Evolutionary conservation across 2,888 invertebrate genomes (phyloP).

Genomic region (Drosophila niveifrons): DNA sequence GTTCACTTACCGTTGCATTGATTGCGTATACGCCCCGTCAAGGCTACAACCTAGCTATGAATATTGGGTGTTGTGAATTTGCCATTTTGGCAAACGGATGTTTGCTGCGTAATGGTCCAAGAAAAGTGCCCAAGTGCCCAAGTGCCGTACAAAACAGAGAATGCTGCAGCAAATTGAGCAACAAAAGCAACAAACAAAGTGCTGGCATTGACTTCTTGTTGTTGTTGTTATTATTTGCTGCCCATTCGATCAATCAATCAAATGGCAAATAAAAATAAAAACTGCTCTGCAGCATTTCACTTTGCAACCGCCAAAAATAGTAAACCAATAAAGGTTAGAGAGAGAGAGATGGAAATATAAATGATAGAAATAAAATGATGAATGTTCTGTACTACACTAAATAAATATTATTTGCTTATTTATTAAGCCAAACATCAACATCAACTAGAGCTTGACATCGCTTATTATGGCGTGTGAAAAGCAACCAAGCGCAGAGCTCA

Average conservation of each 20-base stretch:
- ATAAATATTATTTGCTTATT: too few species aligned
- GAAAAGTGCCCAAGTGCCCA: slow-evolving; percentile 28
- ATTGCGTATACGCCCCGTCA: slow-evolving; percentile 72
- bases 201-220: slow-evolving; percentile 44
- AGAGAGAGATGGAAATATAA: too few species aligned
- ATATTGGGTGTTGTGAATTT: slow-evolving; percentile 31
- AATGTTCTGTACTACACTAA: too few species aligned
- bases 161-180: slow-evolving; percentile 36
- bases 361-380: too few species aligned
- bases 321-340: neutral
- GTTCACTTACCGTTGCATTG: slow-evolving; percentile 10
- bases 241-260: slow-evolving; percentile 56
- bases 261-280: slow-evolving; percentile 7
- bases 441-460: neutral
- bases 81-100: slow-evolving; percentile 26
- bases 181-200: slow-evolving; percentile 49
- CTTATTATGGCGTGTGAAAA: neutral
- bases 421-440: too few species aligned
- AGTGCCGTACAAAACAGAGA: neutral
- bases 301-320: slow-evolving; percentile 28
- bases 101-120: slow-evolving; percentile 48
- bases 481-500: neutral
- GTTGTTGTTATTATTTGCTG: neutral
- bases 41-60: slow-evolving; percentile 49
- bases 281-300: slow-evolving; percentile 51